Percentiles rank a stretch among this genome's conserved stretches.
Evolutionary conservation across 2,797 vertebrate genomes (phyloP).

Genomic region (Galagoides demidoff): DNA sequence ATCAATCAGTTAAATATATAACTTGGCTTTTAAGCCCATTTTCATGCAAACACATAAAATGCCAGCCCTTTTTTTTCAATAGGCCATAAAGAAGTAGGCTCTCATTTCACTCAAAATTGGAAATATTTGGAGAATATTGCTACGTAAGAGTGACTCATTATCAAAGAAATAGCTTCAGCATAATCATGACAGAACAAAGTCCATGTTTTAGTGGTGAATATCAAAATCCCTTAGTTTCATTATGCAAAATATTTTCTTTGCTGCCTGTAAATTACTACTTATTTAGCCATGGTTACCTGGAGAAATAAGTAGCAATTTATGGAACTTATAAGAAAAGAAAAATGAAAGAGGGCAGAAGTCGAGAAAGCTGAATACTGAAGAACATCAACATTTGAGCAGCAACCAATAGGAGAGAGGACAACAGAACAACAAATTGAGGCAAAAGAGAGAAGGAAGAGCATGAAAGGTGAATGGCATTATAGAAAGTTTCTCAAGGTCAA

Average conservation of each 20-base stretch:
- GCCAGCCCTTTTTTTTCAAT: background rate
- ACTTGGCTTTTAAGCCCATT: constrained; percentile 14
- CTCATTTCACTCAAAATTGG: background rate
- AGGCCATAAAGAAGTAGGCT: background rate
- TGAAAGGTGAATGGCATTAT: background rate
- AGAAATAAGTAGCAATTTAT: background rate
- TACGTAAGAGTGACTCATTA: background rate
- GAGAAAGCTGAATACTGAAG: background rate
- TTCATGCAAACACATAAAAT: background rate
- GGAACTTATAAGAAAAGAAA: background rate
- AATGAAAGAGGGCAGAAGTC: background rate
- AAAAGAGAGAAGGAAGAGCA: background rate
- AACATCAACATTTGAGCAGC: background rate
- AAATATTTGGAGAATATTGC: background rate
- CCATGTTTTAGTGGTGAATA: background rate
- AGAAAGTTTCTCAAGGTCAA: constrained; percentile 50
- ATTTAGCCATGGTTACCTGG: background rate
- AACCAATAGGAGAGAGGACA: background rate
- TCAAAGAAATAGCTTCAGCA: background rate
- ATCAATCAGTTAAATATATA: background rate
- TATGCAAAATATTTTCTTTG: constrained; percentile 2
- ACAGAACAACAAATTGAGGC: background rate
- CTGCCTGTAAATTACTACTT: background rate
- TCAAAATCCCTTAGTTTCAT: constrained; percentile 20
- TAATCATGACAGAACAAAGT: constrained; percentile 2